Percentiles rank a stretch among this genome's conserved stretches.
Evolutionary conservation across 2,797 vertebrate species (phyloP).

Genomic region (Trichosurus vulpecula): DNA sequence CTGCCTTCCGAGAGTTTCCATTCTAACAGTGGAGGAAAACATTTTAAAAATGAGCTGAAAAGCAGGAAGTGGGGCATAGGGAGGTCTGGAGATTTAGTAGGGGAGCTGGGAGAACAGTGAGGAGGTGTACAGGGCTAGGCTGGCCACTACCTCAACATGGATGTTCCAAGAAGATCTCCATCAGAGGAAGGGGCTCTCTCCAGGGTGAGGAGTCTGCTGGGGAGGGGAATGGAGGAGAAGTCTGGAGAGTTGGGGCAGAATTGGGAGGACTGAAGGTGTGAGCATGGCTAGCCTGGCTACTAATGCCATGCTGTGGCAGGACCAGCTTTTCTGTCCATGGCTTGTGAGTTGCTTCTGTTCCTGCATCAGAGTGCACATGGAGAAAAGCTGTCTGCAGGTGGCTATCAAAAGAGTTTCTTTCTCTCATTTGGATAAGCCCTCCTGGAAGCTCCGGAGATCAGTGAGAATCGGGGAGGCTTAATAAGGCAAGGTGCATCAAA

Average conservation of each 20-base stretch:
- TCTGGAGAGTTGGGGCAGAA: not conserved
- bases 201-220: not conserved
- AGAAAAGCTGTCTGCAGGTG: conserved; percentile 16
- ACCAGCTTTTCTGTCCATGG: not conserved
- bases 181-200: not conserved
- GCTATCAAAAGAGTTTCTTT: conserved; percentile 27
- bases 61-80: not conserved
- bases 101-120: not conserved
- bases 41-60: not conserved
- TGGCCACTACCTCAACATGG: not conserved
- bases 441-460: conserved; percentile 15
- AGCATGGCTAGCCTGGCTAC: conserved; percentile 44
- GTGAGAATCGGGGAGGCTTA: not conserved
- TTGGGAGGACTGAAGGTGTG: not conserved
- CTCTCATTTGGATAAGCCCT: not conserved
- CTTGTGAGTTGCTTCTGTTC: not conserved
- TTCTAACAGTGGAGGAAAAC: not conserved
- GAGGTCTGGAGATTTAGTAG: not conserved
- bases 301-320: conserved; percentile 50
- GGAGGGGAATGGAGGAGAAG: not conserved
- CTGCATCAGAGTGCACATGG: not conserved
- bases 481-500: conserved; percentile 24
- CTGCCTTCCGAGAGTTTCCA: not conserved
- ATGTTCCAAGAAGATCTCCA: not conserved
- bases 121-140: not conserved